Evolutionary conservation across 2,113 vertebrate species (phyloP).

Genomic region (Pterocles orientalis): DNA sequence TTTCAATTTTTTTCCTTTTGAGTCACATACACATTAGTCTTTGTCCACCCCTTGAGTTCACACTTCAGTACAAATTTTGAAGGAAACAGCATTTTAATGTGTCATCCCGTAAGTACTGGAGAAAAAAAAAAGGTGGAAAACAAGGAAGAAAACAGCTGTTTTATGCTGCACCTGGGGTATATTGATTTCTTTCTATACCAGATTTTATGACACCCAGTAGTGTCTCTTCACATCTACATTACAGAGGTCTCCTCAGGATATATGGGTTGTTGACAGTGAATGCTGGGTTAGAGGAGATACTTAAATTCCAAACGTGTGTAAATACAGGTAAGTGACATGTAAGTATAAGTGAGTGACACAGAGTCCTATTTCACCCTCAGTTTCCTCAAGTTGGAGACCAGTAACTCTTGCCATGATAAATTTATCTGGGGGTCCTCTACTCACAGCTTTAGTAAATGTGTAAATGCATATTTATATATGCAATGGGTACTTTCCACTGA

Average conservation of each 20-base stretch:
- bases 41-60: no score
- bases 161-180: no score
- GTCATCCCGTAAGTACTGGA: no score
- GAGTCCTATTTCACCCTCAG: not conserved
- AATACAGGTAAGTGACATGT: not conserved
- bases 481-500: not conserved
- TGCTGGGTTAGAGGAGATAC: not conserved
- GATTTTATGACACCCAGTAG: not conserved
- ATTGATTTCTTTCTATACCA: not conserved
- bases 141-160: no score
- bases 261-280: not conserved
- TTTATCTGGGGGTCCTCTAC: not conserved
- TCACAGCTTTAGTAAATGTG: not conserved
- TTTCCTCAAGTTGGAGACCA: not conserved
- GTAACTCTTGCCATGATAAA: not conserved
- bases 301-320: not conserved
- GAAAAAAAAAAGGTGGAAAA: no score
- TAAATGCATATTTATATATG: not conserved
- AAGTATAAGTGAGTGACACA: not conserved
- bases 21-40: no score
- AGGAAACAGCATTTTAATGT: no score
- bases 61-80: no score
- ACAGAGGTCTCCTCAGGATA: not conserved
- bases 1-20: no score
- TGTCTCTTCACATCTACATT: not conserved